These are phyloP conservation scores for Dicrurus megarhynchus DNA, from an alignment of 2,113 vertebrate species.

Conservation along the genomic window DNA sequence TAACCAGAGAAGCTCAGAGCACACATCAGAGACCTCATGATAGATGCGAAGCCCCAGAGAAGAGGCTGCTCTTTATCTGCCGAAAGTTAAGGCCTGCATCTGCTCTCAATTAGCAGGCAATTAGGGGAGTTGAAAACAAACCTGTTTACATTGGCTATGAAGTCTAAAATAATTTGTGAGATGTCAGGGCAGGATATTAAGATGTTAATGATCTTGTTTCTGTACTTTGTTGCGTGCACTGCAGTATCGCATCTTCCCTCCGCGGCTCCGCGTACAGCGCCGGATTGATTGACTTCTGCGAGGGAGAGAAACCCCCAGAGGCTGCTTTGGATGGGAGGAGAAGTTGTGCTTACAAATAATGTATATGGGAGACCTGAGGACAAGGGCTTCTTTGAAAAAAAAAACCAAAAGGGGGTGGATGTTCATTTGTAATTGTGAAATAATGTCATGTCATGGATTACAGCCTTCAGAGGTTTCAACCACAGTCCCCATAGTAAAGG, in stretches of 20 bases:
- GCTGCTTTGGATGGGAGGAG: not conserved
- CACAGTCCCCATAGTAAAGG: not conserved
- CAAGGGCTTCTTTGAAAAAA: not conserved
- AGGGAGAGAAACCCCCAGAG: not conserved
- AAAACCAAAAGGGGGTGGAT: not conserved
- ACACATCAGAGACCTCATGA: not conserved
- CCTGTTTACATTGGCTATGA: constrained; percentile 56
- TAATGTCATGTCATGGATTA: not conserved
- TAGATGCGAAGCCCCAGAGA: not conserved
- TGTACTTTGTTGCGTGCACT: not conserved
- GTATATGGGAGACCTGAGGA: not conserved
- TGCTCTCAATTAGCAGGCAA: constrained; percentile 56
- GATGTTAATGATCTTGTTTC: constrained; percentile 66
- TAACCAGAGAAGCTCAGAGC: not conserved
- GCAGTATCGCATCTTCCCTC: not conserved
- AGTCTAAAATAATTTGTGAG: constrained; percentile 70
- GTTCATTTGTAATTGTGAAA: not conserved
- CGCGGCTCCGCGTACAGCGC: not conserved
- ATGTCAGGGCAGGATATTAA: constrained; percentile 70
- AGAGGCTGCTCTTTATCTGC: constrained; percentile 48
- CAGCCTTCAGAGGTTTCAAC: not conserved
- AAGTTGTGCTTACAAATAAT: not conserved
- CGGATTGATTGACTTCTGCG: not conserved
- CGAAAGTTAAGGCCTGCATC: constrained; percentile 39
- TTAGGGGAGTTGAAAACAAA: constrained; percentile 65